Percentiles rank a stretch among this genome's conserved stretches.
phyloP scores from a whole-genome alignment of 2,888 invertebrate species.

The Pristionchus exspectatus region DNA sequence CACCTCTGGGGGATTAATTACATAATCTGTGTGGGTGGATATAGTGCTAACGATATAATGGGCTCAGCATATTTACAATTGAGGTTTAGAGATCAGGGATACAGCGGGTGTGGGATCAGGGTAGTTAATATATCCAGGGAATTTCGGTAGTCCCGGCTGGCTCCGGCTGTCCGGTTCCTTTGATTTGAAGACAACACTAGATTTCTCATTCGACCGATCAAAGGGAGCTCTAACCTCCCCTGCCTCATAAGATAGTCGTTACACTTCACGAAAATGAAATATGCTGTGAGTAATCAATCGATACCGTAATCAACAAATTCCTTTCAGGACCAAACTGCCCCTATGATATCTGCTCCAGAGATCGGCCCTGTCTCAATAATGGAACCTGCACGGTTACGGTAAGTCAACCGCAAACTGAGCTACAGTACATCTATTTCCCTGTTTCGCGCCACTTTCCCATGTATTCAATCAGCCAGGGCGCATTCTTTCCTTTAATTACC shows the following conservation, averaged over 20 bases:
- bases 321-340: conserved; percentile 38
- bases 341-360: not conserved
- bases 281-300: not conserved
- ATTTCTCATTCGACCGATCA: conserved; percentile 24
- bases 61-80: conserved; percentile 26
- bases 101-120: not conserved
- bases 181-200: conserved; percentile 26
- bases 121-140: too few species aligned
- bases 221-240: not conserved
- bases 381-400: conserved; percentile 52
- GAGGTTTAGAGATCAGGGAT: conserved; percentile 7
- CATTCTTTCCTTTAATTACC: conserved; percentile 45
- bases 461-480: conserved; percentile 20
- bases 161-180: not conserved
- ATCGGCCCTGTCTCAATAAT: not conserved
- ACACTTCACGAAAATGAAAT: not conserved
- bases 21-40: conserved; percentile 11
- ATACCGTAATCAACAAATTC: not conserved
- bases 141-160: not conserved
- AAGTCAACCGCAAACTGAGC: not conserved
- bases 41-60: conserved; percentile 17
- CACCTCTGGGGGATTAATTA: conserved; percentile 48
- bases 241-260: not conserved
- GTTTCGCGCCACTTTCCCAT: conserved; percentile 35
- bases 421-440: not conserved